Percentiles rank a stretch among this genome's conserved stretches.
Conservation (phyloP, 2,888 invertebrate genomes). For the Phalera bucephala region DNA sequence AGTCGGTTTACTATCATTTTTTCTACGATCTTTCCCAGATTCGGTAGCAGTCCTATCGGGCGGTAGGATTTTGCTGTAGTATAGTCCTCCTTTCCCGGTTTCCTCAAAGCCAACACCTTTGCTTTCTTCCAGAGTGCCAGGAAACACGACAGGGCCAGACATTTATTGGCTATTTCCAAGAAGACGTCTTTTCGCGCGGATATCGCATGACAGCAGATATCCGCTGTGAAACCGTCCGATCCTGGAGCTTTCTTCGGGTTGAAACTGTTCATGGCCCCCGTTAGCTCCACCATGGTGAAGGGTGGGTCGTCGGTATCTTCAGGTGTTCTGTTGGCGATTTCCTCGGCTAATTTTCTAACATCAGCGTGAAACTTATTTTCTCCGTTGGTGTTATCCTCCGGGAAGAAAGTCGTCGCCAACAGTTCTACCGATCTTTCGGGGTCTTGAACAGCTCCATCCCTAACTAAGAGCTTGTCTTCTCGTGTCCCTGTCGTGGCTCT, state of each 20-base stretch:
- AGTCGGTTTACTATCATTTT: no score
- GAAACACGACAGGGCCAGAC: constrained; percentile 2
- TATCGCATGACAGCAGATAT: constrained; percentile 1
- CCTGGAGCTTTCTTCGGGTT: constrained; percentile 10
- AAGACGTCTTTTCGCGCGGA: not conserved
- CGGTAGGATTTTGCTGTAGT: no score
- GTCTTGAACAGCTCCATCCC: not conserved
- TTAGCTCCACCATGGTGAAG: not conserved
- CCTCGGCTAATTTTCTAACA: no score
- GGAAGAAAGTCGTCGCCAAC: not conserved
- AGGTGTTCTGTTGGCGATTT: no score
- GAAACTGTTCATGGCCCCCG: not conserved
- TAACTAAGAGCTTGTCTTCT: not conserved
- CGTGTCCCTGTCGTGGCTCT: not conserved
- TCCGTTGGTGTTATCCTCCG: not conserved
- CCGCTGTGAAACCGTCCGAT: constrained; percentile 5
- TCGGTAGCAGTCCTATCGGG: no score
- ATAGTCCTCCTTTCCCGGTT: constrained; percentile 3
- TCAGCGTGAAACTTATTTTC: no score
- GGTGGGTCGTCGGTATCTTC: not conserved
- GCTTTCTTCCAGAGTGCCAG: constrained; percentile 7
- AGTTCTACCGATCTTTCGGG: not conserved
- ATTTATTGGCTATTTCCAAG: constrained; percentile 1
- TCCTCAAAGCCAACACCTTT: constrained; percentile 4
- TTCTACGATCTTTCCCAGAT: no score